Evolutionary conservation across 2,888 invertebrate genomes (phyloP), one percentile per base, ranked within the genome.

Genomic region (Pollenia angustigena): DNA sequence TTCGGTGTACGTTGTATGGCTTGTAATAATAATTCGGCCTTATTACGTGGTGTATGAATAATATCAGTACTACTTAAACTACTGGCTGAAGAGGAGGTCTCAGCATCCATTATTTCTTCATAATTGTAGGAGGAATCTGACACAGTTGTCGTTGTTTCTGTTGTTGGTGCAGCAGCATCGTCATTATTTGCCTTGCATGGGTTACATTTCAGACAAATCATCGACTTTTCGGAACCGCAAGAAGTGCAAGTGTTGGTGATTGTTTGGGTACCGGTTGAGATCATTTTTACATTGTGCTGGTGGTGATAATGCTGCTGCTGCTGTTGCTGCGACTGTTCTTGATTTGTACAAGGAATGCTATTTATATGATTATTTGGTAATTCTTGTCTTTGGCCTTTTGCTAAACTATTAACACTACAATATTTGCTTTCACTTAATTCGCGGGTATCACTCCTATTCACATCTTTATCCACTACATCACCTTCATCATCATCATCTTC

Each of bases 1-100:
- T 92, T 93, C 88, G 93, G 94, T 76, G 94, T 94, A 46, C 95
- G 92, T 90, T 95, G 93, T 87, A 95, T 95, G 76, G 95, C 95
- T 87, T 95, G 94, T 78, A 95, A 90, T 84, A 95, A 89, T 74
- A 94, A 91, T 89, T 95, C 95, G 16, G 94, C 94, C 89, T 94
- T 94, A 90, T 94, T 94, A 52, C 92, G 90, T 46, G 93, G 92
- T 58, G 91, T 90, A 81, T 90, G 90, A 81, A 92, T 92, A 89
- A 92, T 91, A 89, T 90, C 90, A 81, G 88, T 89, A 87, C 90
- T 91, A 89, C 90, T 91, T 60, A 90, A 76, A 85, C 90, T 92
- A 87, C 90, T 90, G 62, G 81, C 83, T 71, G 84, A 88, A 46
- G 86, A 87, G 9, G 90, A 79, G 4, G 90, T 69, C 44, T 86